These are phyloP conservation scores for Pelvicachromis taeniatus DNA, from an alignment of 2,113 vertebrate species.

Conservation along the genomic window DNA sequence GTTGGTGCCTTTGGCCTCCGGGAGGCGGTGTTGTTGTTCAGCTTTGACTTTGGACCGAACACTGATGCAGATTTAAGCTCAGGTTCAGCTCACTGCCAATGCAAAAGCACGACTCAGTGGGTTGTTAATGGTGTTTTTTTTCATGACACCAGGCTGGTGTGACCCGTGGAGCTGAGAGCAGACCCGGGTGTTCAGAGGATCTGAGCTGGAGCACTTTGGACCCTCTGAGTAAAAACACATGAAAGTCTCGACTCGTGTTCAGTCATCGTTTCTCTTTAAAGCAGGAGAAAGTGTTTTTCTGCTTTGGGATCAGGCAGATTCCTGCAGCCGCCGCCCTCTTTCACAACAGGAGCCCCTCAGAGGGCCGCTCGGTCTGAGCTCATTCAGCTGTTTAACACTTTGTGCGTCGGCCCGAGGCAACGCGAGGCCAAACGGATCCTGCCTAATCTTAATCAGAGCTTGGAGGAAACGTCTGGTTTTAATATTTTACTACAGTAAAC, in stretches of 20 bases:
- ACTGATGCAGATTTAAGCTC: neutral
- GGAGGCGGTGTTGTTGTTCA: neutral
- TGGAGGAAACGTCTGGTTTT: neutral
- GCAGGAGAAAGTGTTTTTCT: neutral
- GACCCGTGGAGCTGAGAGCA: neutral
- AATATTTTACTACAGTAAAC: neutral
- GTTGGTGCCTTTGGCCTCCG: neutral
- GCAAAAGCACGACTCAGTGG: neutral
- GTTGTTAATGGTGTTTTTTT: too few species aligned
- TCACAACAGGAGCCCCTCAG: conserved; percentile 15
- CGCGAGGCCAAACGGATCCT: neutral
- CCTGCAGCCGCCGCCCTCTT: conserved; percentile 38
- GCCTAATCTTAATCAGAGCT: accelerated
- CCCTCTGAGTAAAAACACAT: neutral
- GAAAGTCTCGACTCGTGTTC: neutral
- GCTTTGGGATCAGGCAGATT: neutral
- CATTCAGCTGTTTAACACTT: conserved; percentile 15
- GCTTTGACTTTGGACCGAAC: neutral
- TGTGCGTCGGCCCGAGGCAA: neutral
- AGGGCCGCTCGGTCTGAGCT: conserved; percentile 11
- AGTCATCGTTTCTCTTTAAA: neutral
- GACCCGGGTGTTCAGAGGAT: neutral
- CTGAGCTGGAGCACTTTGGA: neutral
- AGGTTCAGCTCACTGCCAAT: neutral
- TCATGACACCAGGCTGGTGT: neutral